These are phyloP conservation scores for Hemiprocne comata DNA, from an alignment of 2,113 vertebrate genomes.

Conservation along the genomic window DNA sequence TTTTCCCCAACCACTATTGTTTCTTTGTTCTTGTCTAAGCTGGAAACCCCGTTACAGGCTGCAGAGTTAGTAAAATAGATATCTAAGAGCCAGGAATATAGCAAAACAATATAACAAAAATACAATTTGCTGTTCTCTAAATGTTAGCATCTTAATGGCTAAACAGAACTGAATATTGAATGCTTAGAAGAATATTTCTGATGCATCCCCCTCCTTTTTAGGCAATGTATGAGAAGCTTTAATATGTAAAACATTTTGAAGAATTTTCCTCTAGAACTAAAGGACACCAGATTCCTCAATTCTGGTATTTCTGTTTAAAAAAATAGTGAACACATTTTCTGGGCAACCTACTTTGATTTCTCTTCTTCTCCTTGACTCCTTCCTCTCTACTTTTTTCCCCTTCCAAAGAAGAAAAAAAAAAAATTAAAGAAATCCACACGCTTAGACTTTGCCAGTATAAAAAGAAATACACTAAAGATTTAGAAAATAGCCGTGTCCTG, in stretches of 20 bases:
- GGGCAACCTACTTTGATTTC: background rate
- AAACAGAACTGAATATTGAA: background rate
- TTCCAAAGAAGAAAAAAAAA: background rate
- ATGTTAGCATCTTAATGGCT: background rate
- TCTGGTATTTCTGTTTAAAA: background rate
- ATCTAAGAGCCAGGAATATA: background rate
- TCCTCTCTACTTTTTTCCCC: background rate
- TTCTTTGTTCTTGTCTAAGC: background rate
- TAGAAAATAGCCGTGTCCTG: background rate
- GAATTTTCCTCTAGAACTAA: background rate
- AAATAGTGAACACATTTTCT: background rate
- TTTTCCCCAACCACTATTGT: background rate
- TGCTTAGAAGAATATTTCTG: background rate
- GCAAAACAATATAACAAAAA: background rate
- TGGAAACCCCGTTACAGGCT: background rate
- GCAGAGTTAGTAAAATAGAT: background rate
- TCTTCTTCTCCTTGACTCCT: background rate
- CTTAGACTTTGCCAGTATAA: background rate
- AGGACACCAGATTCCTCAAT: background rate
- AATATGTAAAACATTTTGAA: background rate
- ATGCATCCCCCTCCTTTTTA: background rate
- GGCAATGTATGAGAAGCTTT: background rate
- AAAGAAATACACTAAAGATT: background rate
- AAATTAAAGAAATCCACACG: background rate
- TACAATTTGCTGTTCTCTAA: background rate